Conservation (phyloP, 1,140 invertebrate genomes). For the Pissodes strobi region DNA sequence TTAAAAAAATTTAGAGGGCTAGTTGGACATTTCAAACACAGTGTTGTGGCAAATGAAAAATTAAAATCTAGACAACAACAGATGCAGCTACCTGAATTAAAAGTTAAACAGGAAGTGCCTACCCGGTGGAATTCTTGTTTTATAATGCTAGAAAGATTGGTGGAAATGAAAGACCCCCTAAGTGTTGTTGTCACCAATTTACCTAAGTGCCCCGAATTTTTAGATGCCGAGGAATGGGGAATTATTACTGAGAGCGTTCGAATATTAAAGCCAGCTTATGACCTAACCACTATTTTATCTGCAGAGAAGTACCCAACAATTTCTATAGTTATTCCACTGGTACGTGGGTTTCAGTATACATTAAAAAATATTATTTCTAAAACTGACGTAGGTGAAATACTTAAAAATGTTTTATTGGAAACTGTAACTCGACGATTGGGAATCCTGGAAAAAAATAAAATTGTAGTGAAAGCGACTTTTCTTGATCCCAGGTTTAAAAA, state of each 20-base stretch:
- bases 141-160: conserved; percentile 46
- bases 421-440: too few relatives aligned
- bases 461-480: too few relatives aligned
- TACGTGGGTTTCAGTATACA: conserved; percentile 41
- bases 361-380: too few relatives aligned
- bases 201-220: conserved; percentile 17
- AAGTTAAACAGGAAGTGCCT: conserved; percentile 47
- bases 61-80: conserved; percentile 37
- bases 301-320: conserved; percentile 48
- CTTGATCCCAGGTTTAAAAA: too few relatives aligned
- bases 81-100: conserved; percentile 35
- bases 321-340: conserved; percentile 45
- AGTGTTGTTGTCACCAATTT: conserved; percentile 8
- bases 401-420: too few relatives aligned
- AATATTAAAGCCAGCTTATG: conserved; percentile 27
- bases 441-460: too few relatives aligned
- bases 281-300: conserved; percentile 28
- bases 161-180: conserved; percentile 38
- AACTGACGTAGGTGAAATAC: too few relatives aligned
- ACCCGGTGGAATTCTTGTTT: conserved; percentile 51
- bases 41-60: conserved; percentile 30
- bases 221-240: conserved; percentile 22
- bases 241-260: not conserved
- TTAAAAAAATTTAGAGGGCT: conserved; percentile 8
- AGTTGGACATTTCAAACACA: conserved; percentile 43